phyloP scores from a whole-genome alignment of 2,113 vertebrate genomes.

The Pluvialis apricaria region DNA sequence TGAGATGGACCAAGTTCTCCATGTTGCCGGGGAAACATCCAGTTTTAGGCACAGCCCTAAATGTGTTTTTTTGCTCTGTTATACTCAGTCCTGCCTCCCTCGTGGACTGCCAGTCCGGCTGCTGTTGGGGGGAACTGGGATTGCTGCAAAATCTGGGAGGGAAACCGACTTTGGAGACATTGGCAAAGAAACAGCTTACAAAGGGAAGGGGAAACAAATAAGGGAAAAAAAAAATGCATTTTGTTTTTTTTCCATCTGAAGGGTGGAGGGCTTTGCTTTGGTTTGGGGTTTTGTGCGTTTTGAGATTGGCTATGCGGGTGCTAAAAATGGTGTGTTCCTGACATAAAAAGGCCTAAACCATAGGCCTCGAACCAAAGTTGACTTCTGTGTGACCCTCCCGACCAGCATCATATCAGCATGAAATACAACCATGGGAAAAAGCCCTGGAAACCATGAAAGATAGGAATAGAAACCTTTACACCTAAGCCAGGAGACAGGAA shows the following conservation, averaged over 20 bases:
- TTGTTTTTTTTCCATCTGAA: background rate
- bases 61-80: background rate
- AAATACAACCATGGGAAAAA: no score
- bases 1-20: slow-evolving; percentile 33
- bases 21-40: slow-evolving; percentile 49
- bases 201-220: background rate
- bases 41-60: slow-evolving; percentile 20
- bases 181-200: background rate
- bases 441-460: no score
- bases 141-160: background rate
- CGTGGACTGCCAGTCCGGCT: background rate
- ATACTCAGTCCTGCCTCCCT: background rate
- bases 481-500: no score
- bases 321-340: background rate
- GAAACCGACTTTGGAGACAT: background rate
- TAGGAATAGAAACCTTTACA: no score
- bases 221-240: background rate
- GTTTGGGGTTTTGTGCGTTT: background rate
- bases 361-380: no score
- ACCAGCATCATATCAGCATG: no score
- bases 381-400: no score
- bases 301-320: background rate
- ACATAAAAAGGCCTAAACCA: no score
- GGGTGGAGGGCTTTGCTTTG: background rate
- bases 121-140: background rate